Evolutionary conservation across 1,140 invertebrate genomes (phyloP), one percentile per base, ranked within the genome.

Genomic region (Triops longicaudatus): DNA sequence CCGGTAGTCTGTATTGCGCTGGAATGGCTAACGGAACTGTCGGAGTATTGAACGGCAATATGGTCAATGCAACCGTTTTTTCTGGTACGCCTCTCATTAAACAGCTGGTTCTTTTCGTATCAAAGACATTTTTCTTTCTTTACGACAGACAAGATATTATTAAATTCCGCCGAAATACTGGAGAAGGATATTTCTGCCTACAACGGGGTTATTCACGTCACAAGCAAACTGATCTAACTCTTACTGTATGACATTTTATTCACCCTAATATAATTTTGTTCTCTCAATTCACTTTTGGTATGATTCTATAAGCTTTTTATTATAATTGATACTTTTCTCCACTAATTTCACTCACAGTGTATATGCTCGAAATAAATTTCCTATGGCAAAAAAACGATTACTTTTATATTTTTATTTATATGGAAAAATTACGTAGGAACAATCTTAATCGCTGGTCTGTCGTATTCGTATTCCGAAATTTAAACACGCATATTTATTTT

Each of bases 1-100:
- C 90, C 6, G 91, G 91, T 4, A 91, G 91, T 11, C 84, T 93
- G 4, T 94, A 92, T 85, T 91, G 90, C 14, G 91, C 91, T 1
- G 92, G 92, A 26, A 93, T 94, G 9, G 26, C 63, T 26, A 42
- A 63, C 37, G 78, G 78, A 6, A 73, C 75, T 14, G 63, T 78
- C 14, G 26, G 74, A 3, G 75, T 73, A 14, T 50, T 76, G 26
- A 73, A 63, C 12, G 74, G 75, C 31, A 72, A 26, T 44, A 77
- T 73, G 26, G 63, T 73, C 44, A 31, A 73, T 14, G 72, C 72
- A 28, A 37, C 22, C 72, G 41, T 77, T 11, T 26, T 22, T 50
- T 17, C 22, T 2, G 63, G 76, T 76, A 76, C 14, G 76, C 63
- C 22, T 41, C n/a, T 12, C n/a, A 50, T n/a, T 31, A 11, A 63